phyloP scores from a whole-genome alignment of 2,888 invertebrate species.

The Sepiola atlantica region DNA sequence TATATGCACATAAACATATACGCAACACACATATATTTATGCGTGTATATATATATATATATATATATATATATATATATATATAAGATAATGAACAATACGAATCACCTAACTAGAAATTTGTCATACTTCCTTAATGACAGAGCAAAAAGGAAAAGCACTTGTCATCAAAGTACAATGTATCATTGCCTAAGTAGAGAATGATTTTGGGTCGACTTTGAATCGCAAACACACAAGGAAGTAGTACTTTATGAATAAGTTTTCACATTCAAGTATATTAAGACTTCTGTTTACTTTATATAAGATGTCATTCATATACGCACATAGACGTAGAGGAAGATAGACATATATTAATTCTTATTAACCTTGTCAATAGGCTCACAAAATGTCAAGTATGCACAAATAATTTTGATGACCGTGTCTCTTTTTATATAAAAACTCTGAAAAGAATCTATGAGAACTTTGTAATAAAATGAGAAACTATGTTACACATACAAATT shows the following conservation, averaged over 20 bases:
- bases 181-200: neutral
- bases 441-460: no score
- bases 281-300: neutral
- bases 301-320: neutral
- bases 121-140: neutral
- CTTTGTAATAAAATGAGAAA: no score
- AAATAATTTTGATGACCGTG: neutral
- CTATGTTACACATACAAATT: no score
- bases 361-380: neutral
- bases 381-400: neutral
- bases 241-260: conserved; percentile 16
- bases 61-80: no score
- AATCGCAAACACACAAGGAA: conserved; percentile 2
- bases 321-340: no score
- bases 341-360: neutral
- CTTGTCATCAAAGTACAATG: neutral
- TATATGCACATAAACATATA: no score
- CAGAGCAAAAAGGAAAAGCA: neutral
- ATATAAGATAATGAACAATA: neutral
- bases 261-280: neutral
- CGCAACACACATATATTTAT: no score
- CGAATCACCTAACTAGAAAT: neutral
- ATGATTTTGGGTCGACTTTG: neutral
- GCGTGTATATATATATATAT: neutral
- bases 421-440: neutral